Conservation (phyloP, 37 sponge, comb jelly and placozoan genomes). For the Oscarella lobularis region DNA sequence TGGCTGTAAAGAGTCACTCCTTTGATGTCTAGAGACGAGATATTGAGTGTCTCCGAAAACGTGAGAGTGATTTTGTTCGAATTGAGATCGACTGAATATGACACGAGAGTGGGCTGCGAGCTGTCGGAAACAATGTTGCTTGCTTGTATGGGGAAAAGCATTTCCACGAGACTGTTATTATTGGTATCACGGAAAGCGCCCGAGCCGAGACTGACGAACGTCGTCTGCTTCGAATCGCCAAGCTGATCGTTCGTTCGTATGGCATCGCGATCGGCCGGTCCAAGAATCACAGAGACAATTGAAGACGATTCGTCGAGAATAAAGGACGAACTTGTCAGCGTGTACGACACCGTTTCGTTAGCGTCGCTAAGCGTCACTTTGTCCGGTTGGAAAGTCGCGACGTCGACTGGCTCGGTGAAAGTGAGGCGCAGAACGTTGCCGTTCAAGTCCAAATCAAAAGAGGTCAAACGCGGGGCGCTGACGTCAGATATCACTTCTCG, state of each 20-base stretch:
- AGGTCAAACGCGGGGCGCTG: slow-evolving; percentile 39
- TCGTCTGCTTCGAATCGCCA: background rate
- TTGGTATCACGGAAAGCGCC: slow-evolving; percentile 54
- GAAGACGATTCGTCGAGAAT: background rate
- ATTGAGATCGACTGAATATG: slow-evolving; percentile 58
- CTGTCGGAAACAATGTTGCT: slow-evolving; percentile 30
- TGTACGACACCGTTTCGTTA: background rate
- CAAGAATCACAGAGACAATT: background rate
- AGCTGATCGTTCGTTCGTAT: slow-evolving; percentile 15
- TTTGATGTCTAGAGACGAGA: slow-evolving; percentile 25
- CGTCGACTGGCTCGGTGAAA: slow-evolving; percentile 32
- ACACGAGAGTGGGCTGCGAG: slow-evolving; percentile 32
- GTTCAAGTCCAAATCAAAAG: slow-evolving; percentile 15
- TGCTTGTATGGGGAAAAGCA: background rate
- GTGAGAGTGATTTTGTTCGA: slow-evolving; percentile 20
- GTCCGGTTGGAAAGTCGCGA: slow-evolving; percentile 10
- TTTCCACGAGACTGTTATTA: background rate
- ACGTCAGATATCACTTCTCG: slow-evolving; percentile 11
- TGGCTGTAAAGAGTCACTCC: too few relatives aligned
- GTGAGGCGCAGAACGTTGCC: slow-evolving; percentile 31
- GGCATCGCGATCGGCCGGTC: slow-evolving; percentile 2
- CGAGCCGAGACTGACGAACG: slow-evolving; percentile 46
- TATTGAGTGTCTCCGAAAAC: slow-evolving; percentile 45
- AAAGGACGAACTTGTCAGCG: background rate
- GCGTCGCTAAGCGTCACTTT: slow-evolving; percentile 18